Evolutionary conservation across 2,797 vertebrate genomes (phyloP).

Genomic region (Acanthis flammea): DNA sequence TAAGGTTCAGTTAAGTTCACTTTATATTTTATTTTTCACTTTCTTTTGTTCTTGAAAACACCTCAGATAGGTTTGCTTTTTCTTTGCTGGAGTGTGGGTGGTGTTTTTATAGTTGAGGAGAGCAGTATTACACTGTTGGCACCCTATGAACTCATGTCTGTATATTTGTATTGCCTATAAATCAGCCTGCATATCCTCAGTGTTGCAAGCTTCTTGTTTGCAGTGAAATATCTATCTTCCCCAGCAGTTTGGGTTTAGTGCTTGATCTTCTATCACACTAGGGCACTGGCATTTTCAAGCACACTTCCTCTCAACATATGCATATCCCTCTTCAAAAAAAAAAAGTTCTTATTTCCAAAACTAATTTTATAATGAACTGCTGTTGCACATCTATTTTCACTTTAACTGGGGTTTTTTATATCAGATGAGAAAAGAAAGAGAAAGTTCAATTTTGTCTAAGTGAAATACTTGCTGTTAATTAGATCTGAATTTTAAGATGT

Average conservation of each 20-base stretch:
- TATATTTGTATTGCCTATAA: background rate
- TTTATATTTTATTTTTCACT: background rate
- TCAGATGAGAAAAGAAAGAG: background rate
- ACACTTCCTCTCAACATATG: background rate
- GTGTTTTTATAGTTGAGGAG: background rate
- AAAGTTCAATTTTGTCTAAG: background rate
- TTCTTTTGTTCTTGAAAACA: background rate
- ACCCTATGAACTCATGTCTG: background rate
- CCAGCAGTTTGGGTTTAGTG: background rate
- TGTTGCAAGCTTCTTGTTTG: background rate
- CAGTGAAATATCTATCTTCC: background rate
- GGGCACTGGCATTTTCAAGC: background rate
- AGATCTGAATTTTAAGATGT: background rate
- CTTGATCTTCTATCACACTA: background rate
- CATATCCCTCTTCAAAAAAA: background rate
- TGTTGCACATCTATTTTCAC: background rate
- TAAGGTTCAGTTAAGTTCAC: background rate
- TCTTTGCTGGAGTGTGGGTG: background rate
- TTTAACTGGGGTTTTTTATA: background rate
- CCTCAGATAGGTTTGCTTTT: background rate
- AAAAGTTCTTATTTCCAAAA: background rate
- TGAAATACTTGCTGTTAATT: background rate
- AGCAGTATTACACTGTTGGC: background rate
- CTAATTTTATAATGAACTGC: background rate
- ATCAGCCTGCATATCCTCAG: background rate